A percentile compares a stretch with the other conserved stretches of the same genome.
phyloP scores from a whole-genome alignment of 1,140 invertebrate genomes.

The Meloidogyne exigua region DNA sequence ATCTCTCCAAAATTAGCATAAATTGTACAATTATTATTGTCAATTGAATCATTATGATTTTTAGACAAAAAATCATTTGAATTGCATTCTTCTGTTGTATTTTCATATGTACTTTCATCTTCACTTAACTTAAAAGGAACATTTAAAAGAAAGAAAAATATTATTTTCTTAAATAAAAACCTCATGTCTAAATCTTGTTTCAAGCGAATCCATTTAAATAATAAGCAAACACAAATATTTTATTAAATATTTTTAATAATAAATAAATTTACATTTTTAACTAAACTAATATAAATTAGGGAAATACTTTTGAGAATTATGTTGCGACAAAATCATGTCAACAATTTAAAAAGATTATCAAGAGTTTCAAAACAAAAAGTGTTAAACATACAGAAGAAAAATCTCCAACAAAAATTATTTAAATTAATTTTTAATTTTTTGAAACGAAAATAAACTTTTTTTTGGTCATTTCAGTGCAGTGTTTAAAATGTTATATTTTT shows the following conservation, averaged over 20 bases:
- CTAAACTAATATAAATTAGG: too few species aligned
- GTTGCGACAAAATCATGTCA: too few species aligned
- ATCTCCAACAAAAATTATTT: too few species aligned
- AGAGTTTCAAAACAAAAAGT: too few species aligned
- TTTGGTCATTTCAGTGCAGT: too few species aligned
- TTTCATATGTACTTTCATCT: slow-evolving; percentile 21
- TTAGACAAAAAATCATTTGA: neutral
- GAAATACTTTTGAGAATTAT: too few species aligned
- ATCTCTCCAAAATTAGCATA: slow-evolving; percentile 48
- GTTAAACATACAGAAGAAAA: too few species aligned
- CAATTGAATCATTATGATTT: neutral
- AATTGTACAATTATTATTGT: slow-evolving; percentile 26
- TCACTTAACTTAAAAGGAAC: slow-evolving; percentile 5
- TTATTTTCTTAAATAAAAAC: slow-evolving; percentile 3
- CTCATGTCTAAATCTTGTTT: slow-evolving; percentile 1
- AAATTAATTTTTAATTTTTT: too few species aligned
- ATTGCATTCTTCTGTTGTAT: slow-evolving; percentile 21
- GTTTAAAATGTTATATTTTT: too few species aligned
- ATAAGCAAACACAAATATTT: neutral
- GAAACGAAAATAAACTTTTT: too few species aligned
- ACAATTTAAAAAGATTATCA: too few species aligned
- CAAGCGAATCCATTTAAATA: slow-evolving; percentile 16
- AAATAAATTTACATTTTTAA: too few species aligned
- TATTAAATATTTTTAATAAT: neutral
- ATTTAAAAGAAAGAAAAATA: neutral